Conservation (phyloP, 30 jellyfish, hydroid and myxozoan genomes). For the Rhopilema esculentum region DNA sequence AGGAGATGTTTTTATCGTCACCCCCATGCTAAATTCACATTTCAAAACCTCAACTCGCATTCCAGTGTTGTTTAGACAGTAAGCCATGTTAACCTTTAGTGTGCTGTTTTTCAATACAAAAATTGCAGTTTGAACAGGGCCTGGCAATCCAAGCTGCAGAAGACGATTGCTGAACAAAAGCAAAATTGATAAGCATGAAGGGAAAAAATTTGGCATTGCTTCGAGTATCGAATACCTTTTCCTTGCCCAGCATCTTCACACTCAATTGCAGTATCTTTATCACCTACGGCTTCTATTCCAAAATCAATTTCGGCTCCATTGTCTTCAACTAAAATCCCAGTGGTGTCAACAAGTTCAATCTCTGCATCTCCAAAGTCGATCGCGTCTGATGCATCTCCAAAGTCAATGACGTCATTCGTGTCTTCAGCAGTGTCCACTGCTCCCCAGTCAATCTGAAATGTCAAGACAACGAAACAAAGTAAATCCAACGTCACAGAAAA, state of each 20-base stretch:
- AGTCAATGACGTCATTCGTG: slow-evolving; percentile 41
- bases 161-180: too few species aligned
- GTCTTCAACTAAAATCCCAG: slow-evolving; percentile 66
- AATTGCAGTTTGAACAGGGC: too few species aligned
- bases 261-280: slow-evolving; percentile 1
- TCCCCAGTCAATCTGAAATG: slow-evolving; percentile 60
- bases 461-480: background rate
- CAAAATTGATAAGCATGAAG: too few species aligned
- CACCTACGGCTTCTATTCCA: slow-evolving; percentile 58
- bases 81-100: too few species aligned
- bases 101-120: too few species aligned
- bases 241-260: background rate
- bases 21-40: too few species aligned
- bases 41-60: too few species aligned
- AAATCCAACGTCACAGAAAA: background rate
- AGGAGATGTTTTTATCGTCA: too few species aligned
- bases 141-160: too few species aligned
- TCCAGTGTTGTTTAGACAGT: too few species aligned
- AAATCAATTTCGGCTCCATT: slow-evolving; percentile 64
- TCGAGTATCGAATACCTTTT: too few species aligned
- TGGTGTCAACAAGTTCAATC: slow-evolving; percentile 27
- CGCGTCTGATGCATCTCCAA: slow-evolving; percentile 58
- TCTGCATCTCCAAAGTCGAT: slow-evolving; percentile 76
- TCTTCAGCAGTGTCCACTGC: background rate
- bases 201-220: too few species aligned